Base-by-base conservation (phyloP, 2,113 vertebrate species). In the Atractosteus spatula region DNA sequence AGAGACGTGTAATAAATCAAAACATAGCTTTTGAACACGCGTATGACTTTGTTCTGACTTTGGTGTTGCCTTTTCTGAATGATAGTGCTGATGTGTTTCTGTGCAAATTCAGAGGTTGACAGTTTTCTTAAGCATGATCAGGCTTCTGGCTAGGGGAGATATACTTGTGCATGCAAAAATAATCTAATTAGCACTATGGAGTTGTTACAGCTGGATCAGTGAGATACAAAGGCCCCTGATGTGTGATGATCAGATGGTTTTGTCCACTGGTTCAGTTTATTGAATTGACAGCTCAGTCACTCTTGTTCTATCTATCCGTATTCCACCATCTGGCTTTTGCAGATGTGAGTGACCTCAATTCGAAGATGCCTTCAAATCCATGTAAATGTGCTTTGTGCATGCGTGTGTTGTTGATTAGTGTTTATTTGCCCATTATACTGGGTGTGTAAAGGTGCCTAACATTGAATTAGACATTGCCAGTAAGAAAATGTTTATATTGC, bases 151-250 rank as follows among this genome's bases (percentile, higher is more conserved):
- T 74, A 29, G 65, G 66, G 44, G 74, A 69, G 76, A 41, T 71
- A 67, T 61, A 66, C 45, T 61, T 69, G 76, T 70, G 69, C 76
- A 71, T 78, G 73, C 64, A 75, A 65, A 73, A 73, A 65, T 76
- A 78, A 82, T 82, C 77, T 74, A 76, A 80, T 81, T 78, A 79
- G 74, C 65, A 75, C 57, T 61, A 56, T 67, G 73, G 74, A 76
- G 66, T 68, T 69, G 71, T 68, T 66, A 62, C 80, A 82, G 73
- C 74, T 82, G 78, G 70, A 74, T 71, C 42, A 54, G 59, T 29
- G 55, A 72, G 59, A 44, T 74, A 73, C 69, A 68, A 67, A 66
- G 54, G 41, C 61, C 71, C 65, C 64, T 11, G 62, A 55, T 12
- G 70, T 61, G 61, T 75, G 55, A 11, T 41, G 62, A 70, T 77